Evolutionary conservation across 1,140 invertebrate species (phyloP), one percentile per base, ranked within the genome.

Genomic region (Habropoda laboriosa): DNA sequence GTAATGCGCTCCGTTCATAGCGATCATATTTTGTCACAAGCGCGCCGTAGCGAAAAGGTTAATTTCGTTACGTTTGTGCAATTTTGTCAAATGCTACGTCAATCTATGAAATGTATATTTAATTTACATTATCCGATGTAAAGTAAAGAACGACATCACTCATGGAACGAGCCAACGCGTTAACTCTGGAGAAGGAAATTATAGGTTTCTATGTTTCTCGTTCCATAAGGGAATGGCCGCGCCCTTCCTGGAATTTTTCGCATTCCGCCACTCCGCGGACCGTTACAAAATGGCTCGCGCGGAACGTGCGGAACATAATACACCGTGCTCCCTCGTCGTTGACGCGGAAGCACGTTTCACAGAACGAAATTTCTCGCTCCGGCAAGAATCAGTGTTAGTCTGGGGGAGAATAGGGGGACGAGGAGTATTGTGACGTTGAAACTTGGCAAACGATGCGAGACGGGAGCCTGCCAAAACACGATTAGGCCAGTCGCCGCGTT

Each of bases 231-330:
- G n/a, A n/a, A n/a, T n/a, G n/a, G n/a, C n/a, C 24, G n/a, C 32
- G 12, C 4, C 10, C 32, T 30, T 38, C n/a, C 30, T n/a, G 18
- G 35, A 40, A 78, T 78, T 78, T 60, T 78, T 71, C 75, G 67
- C 75, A 60, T 71, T 78, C 67, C 53, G 32, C 8, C 21, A 24
- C 55, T 60, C 55, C 27, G 55, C 75, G 42, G 42, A 10, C 75
- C 55, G 60, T 78, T 78, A 61, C 55, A 71, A 78, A 78, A 78
- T 71, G 66, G 55, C 66, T 49, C 51, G 55, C 66, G 21, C 24
- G 30, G 64, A 71, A 78, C 75, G 75, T 78, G 75, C 75, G 53
- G 55, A 70, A 78, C 75, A 78, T 78, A 78, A 78, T 71, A 71
- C 21, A 49, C 40, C 16, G 21, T 8, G 16, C 24, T 4, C 1